Percentiles rank a stretch among this genome's conserved stretches.
These are phyloP conservation scores for Notospermus geniculatus DNA, from an alignment of 1,140 invertebrate genomes.

Conservation along the genomic window DNA sequence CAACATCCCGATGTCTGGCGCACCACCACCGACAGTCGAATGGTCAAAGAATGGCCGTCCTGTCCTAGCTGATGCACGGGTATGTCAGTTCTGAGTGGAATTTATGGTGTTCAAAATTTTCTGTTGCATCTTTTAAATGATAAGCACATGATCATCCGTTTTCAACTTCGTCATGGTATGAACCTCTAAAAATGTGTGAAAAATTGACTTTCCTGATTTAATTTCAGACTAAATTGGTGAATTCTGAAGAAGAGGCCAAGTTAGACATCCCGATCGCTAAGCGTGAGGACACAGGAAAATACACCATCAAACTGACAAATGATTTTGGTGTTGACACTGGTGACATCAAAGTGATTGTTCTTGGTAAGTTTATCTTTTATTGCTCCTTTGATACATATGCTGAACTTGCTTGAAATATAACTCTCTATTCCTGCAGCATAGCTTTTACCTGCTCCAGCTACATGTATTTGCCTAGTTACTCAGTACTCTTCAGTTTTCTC, in stretches of 20 bases:
- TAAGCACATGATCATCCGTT: no score
- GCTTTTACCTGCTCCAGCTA: no score
- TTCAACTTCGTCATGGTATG: no score
- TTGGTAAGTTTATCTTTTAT: constrained; percentile 74
- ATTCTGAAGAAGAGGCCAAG: constrained; percentile 79
- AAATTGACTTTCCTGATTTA: not conserved
- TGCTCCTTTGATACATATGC: no score
- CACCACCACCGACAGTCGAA: constrained; percentile 86
- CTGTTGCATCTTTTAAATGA: no score
- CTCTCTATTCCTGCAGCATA: no score
- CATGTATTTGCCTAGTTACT: no score
- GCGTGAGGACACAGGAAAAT: constrained; percentile 87
- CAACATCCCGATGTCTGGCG: constrained; percentile 87
- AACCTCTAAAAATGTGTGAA: no score
- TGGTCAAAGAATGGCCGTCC: constrained; percentile 81
- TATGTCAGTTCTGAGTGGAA: not conserved
- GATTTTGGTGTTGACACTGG: constrained; percentile 86
- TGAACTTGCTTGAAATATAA: no score
- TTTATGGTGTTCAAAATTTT: no score
- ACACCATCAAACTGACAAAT: constrained; percentile 85
- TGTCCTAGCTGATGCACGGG: constrained; percentile 5
- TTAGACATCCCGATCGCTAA: constrained; percentile 85
- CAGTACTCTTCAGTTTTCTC: no score
- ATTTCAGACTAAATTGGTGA: constrained; percentile 60
- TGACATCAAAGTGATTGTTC: constrained; percentile 89